These are phyloP conservation scores for Eupristina koningsbergeri DNA, from an alignment of 1,140 invertebrate genomes.

Conservation along the genomic window DNA sequence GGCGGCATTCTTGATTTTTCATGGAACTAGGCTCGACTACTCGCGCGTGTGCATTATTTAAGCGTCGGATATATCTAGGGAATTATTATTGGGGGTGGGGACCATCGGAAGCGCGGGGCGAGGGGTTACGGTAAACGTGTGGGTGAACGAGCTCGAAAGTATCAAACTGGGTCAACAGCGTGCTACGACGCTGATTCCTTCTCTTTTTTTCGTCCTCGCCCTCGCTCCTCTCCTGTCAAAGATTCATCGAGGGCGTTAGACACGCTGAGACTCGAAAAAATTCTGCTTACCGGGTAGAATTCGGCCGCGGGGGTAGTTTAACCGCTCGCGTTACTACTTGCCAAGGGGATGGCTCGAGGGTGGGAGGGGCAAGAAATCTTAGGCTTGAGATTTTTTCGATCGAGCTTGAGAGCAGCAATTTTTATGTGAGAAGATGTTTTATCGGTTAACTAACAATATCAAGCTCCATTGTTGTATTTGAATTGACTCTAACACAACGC, in stretches of 20 bases:
- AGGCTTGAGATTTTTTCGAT: neutral
- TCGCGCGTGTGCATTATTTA: neutral
- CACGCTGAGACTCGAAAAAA: slow-evolving; percentile 1
- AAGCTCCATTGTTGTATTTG: neutral
- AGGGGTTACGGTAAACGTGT: slow-evolving; percentile 6
- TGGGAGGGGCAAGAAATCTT: neutral
- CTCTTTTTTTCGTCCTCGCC: neutral
- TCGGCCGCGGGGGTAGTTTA: neutral
- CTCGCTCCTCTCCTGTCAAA: slow-evolving; percentile 14
- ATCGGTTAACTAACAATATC: neutral
- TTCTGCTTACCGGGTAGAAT: slow-evolving; percentile 13
- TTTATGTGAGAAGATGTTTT: neutral
- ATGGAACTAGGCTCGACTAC: neutral
- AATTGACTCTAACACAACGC: neutral
- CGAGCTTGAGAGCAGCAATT: neutral
- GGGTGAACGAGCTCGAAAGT: slow-evolving; percentile 47
- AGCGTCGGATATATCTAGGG: neutral
- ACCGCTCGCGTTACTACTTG: neutral
- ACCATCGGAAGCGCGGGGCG: neutral
- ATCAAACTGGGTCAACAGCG: slow-evolving; percentile 49
- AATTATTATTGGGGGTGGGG: neutral
- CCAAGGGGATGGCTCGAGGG: neutral
- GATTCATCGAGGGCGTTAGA: slow-evolving; percentile 7
- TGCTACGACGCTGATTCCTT: slow-evolving; percentile 33
- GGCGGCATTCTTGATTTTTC: neutral